phyloP scores from a whole-genome alignment of 1,140 invertebrate species.

The Coenobita brevimanus region DNA sequence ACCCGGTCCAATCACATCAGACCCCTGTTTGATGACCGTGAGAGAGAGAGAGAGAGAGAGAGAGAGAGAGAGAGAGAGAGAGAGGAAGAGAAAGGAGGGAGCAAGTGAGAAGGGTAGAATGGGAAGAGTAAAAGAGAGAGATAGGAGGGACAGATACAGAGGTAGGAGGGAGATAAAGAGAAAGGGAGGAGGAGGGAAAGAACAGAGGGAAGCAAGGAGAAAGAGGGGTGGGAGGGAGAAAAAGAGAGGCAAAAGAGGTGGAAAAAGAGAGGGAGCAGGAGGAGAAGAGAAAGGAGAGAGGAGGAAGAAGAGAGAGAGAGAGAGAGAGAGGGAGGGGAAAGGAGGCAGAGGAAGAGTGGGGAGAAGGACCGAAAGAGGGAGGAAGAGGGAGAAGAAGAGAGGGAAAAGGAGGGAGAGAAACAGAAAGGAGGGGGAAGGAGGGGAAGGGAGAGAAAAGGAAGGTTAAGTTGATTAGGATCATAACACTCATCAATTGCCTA shows the following conservation, averaged over 20 bases:
- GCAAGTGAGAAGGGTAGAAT: background rate
- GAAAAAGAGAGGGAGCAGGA: background rate
- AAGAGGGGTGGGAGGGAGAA: too few relatives aligned
- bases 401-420: background rate
- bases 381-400: background rate
- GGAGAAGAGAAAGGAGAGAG: background rate
- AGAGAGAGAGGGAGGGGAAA: constrained; percentile 7
- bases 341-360: too few relatives aligned
- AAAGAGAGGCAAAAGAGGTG: background rate
- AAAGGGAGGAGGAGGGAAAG: too few relatives aligned
- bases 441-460: background rate
- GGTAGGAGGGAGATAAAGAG: too few relatives aligned
- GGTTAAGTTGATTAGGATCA: constrained; percentile 46
- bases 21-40: background rate
- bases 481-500: constrained; percentile 61
- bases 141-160: too few relatives aligned
- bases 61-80: constrained; percentile 36
- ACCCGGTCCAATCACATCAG: too few relatives aligned
- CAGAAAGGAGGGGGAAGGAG: background rate
- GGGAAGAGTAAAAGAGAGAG: too few relatives aligned
- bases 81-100: background rate
- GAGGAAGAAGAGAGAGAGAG: background rate
- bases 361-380: background rate
- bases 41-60: constrained; percentile 31
- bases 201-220: too few relatives aligned